A percentile compares a stretch with the other conserved stretches of the same genome.
Evolutionary conservation across 2,888 invertebrate species (phyloP).

Genomic region (Isoperla grammatica): DNA sequence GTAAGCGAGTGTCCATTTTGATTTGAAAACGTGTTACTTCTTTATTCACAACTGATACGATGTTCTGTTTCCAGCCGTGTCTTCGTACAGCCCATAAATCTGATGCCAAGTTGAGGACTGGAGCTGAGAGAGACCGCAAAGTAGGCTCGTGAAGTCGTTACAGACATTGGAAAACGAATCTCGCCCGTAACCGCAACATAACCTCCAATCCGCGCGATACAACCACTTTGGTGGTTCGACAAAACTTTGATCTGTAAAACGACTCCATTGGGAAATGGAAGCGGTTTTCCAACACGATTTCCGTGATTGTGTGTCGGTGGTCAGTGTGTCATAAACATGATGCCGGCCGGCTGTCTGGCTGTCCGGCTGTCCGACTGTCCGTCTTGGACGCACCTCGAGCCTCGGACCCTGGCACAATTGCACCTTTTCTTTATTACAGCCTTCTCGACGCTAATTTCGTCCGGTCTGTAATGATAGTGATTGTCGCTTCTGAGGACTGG

Average conservation of each 20-base stretch:
- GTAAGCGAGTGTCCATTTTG: constrained; percentile 7
- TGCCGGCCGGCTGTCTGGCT: no score
- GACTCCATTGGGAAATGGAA: constrained; percentile 23
- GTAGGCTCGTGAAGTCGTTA: constrained; percentile 11
- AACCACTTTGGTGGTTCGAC: constrained; percentile 14
- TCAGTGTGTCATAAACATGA: constrained; percentile 15
- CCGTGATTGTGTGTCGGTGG: constrained; percentile 6
- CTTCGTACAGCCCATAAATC: constrained; percentile 9
- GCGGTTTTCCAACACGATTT: constrained; percentile 23
- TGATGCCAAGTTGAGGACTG: constrained; percentile 16
- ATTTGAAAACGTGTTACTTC: constrained; percentile 8
- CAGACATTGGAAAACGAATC: constrained; percentile 12
- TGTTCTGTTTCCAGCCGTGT: neutral
- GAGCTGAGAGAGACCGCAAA: constrained; percentile 16
- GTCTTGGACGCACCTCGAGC: no score
- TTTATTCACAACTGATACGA: neutral
- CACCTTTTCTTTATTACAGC: constrained; percentile 14
- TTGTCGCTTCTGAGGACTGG: constrained; percentile 22
- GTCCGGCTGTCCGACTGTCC: no score
- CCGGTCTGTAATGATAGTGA: constrained; percentile 17
- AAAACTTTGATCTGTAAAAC: constrained; percentile 24
- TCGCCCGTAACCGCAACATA: constrained; percentile 9
- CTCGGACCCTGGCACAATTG: neutral
- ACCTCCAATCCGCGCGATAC: constrained; percentile 15
- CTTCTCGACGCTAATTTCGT: constrained; percentile 2